Percentiles rank a stretch among this genome's conserved stretches.
Evolutionary conservation across 2,888 invertebrate species (phyloP).

Genomic region (Lycaena phlaeas): DNA sequence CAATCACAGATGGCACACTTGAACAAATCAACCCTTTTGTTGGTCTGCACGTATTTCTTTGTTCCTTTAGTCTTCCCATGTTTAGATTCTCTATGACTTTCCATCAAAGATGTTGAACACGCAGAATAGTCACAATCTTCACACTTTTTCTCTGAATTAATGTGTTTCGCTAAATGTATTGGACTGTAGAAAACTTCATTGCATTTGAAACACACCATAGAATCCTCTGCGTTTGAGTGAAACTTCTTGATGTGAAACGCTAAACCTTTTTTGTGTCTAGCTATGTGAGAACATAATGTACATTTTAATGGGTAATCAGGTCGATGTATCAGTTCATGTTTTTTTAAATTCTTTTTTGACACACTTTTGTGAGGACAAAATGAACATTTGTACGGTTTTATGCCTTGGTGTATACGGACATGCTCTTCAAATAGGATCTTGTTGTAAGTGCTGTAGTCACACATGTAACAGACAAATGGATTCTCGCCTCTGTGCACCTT

Average conservation of each 20-base stretch:
- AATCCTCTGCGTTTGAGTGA: slow-evolving; percentile 8
- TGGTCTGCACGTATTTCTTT: no score
- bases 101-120: slow-evolving; percentile 18
- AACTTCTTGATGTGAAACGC: slow-evolving; percentile 27
- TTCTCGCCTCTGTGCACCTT: slow-evolving; percentile 43
- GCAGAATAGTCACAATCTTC: slow-evolving; percentile 21
- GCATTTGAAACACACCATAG: slow-evolving; percentile 15
- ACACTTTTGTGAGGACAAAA: slow-evolving; percentile 44
- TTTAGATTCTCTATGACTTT: slow-evolving; percentile 19
- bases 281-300: slow-evolving; percentile 36
- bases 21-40: slow-evolving; percentile 23
- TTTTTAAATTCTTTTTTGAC: slow-evolving; percentile 51
- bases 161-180: slow-evolving; percentile 13
- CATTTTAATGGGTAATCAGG: slow-evolving; percentile 44
- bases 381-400: slow-evolving; percentile 52
- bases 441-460: slow-evolving; percentile 51
- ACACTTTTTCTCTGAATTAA: slow-evolving; percentile 20
- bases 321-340: slow-evolving; percentile 44
- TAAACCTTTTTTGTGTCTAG: slow-evolving; percentile 28
- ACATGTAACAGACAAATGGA: slow-evolving; percentile 51
- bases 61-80: slow-evolving; percentile 15
- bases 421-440: slow-evolving; percentile 49
- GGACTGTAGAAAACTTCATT: slow-evolving; percentile 13
- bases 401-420: slow-evolving; percentile 44
- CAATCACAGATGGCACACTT: slow-evolving; percentile 37